Evolutionary conservation across 1,140 invertebrate species (phyloP), one percentile per base, ranked within the genome.

Genomic region (Drosophila orena): DNA sequence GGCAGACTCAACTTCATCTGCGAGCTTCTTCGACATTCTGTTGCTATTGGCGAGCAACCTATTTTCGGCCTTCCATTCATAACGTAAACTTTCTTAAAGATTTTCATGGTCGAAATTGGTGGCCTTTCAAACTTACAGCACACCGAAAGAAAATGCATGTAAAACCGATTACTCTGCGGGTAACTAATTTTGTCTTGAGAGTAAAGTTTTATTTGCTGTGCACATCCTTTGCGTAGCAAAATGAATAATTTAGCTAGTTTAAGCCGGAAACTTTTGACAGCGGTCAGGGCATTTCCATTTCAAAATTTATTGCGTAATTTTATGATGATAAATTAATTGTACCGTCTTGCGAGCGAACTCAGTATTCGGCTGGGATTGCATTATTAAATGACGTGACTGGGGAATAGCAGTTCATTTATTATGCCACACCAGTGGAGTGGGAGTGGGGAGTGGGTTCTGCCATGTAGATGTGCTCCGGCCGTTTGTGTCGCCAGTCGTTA

Each of bases 271-370:
- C 52, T 79, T 86, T 50, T 78, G 83, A 79, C 76, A 80, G 60
- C 74, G 81, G 81, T 86, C 77, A 86, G 72, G 38, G 58, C 70
- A 70, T 53, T 53, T 57, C 38, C 56, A 49, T 22, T 44, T 50
- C 17, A 10, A 74, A 79, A 79, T 88, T 88, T 77, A 81, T 88
- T 75, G 70, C 38, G 27, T 50, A 74, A 79, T 69, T 84, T 71
- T 69, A 75, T 64, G 62, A 72, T 71, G 79, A 72, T 56, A 89
- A 69, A 88, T 88, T 89, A 89, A 89, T 89, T 74, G 65, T 69
- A 79, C 60, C 8, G 54, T 53, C 49, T 52, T 40, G 61, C 62
- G 22, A 50, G 54, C 46, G 35, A 66, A 52, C 42, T 52, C 20
- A 52, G 27, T 40, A 42, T 35, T 11, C 20, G 11, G 34, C 44